Percentiles rank a stretch among this genome's conserved stretches.
Conservation (phyloP, 1,140 invertebrate genomes). For the Acromyrmex heyeri region DNA sequence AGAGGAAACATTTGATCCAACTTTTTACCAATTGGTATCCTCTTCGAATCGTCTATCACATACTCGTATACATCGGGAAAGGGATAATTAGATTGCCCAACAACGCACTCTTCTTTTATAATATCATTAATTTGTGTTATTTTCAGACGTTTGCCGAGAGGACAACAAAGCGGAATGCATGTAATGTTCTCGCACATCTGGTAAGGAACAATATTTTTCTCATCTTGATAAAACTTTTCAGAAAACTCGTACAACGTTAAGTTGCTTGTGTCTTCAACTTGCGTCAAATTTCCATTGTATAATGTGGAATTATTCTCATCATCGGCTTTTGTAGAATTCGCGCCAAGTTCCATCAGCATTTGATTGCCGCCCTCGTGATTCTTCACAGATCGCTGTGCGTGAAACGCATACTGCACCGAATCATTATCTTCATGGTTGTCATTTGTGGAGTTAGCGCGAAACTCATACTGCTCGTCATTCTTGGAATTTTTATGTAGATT, state of each 20-base stretch:
- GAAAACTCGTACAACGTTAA: background rate
- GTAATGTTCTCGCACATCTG: background rate
- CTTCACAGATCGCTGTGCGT: background rate
- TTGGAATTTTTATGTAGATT: background rate
- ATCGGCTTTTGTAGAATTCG: background rate
- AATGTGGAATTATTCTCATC: background rate
- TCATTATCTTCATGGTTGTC: background rate
- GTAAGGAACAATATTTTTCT: background rate
- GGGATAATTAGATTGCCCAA: background rate
- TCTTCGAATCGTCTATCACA: background rate
- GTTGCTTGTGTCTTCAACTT: background rate
- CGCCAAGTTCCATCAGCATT: background rate
- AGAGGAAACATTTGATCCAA: slow-evolving; percentile 38
- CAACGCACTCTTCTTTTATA: background rate
- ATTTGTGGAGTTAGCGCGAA: background rate
- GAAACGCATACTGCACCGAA: background rate
- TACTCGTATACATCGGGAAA: slow-evolving; percentile 60
- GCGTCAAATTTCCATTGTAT: background rate
- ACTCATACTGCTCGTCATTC: background rate
- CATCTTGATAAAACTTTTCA: background rate
- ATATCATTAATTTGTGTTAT: no score
- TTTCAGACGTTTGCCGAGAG: background rate
- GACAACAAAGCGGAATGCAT: slow-evolving; percentile 65
- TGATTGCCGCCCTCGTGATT: background rate
- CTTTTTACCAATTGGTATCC: background rate